Base-by-base conservation (phyloP, 1,140 invertebrate species). In the Pseudomyrmex sp. region DNA sequence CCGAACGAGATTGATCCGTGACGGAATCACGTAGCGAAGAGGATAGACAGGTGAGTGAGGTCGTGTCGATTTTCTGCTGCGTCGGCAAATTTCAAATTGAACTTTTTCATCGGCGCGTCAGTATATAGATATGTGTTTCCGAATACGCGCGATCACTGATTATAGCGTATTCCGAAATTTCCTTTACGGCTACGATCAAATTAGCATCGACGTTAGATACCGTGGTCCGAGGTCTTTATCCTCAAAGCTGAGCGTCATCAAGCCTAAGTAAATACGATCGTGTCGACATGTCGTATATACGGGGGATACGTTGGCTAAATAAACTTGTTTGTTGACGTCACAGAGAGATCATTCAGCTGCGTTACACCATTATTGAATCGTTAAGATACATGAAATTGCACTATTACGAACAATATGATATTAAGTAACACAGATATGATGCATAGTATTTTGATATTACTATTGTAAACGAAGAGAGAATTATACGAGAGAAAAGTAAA, bases 11-110 rank as follows among this genome's bases (percentile, higher is more conserved):
- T 80, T 80, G 76, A 70, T 50, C 76, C 66, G 46, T 70, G 66
- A 80, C 76, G 35, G 23, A 44, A 80, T 80, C 76, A 80, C 76
- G 76, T 80, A 80, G 76, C 76, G 66, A 70, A 46, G 65, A 65
- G 73, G 59, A 80, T 72, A 46, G 76, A 80, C 76, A 80, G 54
- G 54, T 72, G 76, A 80, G 54, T 72, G 76, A 80, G 56, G 66
- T 70, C 76, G 59, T 35, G 76, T 80, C 76, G 76, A 80, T 70
- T 80, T 80, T 80, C 66, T 50, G 66, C 76, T 23, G 56, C 56
- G 66, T 80, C 76, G 76, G 59, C 76, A 72, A 80, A 80, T 48
- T 66, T 80, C 46, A 23, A 80, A 80, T 59, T 61, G 54, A 70
- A 80, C 76, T 80, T 80, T 79, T 72, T 59, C 66, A 79, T 59